Conservation (phyloP, 2,113 vertebrate genomes). For the Varanus komodoensis region DNA sequence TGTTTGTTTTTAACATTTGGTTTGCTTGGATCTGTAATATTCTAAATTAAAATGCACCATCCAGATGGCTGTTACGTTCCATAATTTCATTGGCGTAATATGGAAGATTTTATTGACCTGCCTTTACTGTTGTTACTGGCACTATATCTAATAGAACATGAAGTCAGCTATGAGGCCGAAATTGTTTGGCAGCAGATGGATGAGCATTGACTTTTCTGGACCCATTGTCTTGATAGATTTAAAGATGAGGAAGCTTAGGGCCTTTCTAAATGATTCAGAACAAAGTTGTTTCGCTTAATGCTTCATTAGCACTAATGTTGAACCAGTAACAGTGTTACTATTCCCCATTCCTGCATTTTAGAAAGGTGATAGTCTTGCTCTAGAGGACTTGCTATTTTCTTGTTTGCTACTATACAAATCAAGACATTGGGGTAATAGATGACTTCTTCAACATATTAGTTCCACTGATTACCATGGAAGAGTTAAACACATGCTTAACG, state of each 20-base stretch:
- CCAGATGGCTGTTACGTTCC: constrained; percentile 44
- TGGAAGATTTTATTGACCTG: neutral
- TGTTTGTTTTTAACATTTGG: constrained; percentile 64
- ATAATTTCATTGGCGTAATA: neutral
- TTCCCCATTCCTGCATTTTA: neutral
- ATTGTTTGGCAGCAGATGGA: constrained; percentile 14
- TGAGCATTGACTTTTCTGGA: constrained; percentile 23
- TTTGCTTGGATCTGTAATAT: constrained; percentile 33
- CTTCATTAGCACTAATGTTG: neutral
- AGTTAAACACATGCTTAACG: neutral
- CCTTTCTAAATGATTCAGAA: neutral
- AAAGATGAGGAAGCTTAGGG: constrained; percentile 18
- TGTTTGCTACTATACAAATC: neutral
- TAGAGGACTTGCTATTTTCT: neutral
- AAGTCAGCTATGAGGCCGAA: constrained; percentile 21
- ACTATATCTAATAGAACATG: neutral
- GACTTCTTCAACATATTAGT: neutral
- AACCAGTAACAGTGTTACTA: neutral
- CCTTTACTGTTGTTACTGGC: neutral
- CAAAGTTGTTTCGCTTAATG: neutral
- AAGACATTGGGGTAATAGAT: neutral
- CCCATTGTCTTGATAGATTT: neutral
- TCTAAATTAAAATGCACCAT: constrained; percentile 1
- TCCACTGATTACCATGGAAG: neutral
- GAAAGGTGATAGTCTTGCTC: neutral